These are phyloP conservation scores for Origma solitaria DNA, from an alignment of 2,113 vertebrate species.

Conservation along the genomic window DNA sequence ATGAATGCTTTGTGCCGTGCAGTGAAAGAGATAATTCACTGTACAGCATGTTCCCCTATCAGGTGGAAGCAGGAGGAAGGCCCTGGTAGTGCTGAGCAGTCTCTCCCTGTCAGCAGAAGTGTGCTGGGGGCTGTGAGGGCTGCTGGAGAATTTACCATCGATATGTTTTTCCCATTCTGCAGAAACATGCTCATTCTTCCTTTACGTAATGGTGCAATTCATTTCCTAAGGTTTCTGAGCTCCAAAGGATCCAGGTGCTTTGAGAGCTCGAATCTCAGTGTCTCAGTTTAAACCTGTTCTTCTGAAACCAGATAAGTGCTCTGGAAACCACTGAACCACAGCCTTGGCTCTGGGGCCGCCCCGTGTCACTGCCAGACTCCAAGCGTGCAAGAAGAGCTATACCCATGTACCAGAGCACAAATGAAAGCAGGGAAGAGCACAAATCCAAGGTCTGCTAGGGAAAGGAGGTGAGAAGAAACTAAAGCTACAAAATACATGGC, in stretches of 20 bases:
- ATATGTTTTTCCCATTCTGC: not conserved
- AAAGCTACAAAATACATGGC: not conserved
- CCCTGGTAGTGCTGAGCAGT: not conserved
- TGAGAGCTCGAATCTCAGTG: not conserved
- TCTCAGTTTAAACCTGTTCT: not conserved
- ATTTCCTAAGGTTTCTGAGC: not conserved
- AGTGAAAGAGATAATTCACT: not conserved
- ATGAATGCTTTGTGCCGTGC: not conserved
- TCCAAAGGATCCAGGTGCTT: not conserved
- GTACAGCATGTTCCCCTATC: not conserved
- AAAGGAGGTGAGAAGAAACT: not conserved
- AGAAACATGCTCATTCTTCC: not conserved
- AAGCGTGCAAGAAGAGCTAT: not conserved
- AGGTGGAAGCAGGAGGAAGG: conserved; percentile 2
- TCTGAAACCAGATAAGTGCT: not conserved
- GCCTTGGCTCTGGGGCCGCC: not conserved
- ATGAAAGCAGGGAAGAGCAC: not conserved
- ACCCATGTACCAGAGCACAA: not conserved
- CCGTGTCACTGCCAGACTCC: not conserved
- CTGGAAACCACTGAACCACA: not conserved
- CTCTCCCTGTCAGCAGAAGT: not conserved
- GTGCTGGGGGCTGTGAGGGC: not conserved
- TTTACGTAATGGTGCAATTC: not conserved
- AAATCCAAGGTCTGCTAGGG: not conserved
- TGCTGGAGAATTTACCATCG: not conserved